phyloP scores from a whole-genome alignment of 2,113 vertebrate genomes.

The Prunella himalayana region DNA sequence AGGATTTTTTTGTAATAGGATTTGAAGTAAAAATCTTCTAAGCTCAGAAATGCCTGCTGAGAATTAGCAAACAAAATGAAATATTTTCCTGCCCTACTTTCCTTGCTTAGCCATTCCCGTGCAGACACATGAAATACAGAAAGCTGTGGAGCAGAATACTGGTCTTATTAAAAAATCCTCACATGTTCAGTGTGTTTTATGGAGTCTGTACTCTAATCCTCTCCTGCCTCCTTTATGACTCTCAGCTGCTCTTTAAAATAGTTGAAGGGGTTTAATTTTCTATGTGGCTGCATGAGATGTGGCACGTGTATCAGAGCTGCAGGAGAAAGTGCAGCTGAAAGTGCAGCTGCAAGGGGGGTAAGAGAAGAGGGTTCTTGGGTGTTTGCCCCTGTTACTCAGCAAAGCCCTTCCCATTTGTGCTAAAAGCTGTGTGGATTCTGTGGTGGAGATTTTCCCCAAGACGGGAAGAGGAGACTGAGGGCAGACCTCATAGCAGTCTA shows the following conservation, averaged over 20 bases:
- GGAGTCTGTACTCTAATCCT: not conserved
- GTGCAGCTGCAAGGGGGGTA: not conserved
- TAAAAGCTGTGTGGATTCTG: not conserved
- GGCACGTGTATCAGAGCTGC: not conserved
- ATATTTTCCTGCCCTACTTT: conserved; percentile 54
- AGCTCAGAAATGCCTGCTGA: conserved; percentile 34
- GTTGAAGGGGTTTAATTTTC: not conserved
- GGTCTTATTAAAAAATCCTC: not conserved
- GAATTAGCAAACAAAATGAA: conserved; percentile 22
- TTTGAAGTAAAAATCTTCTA: conserved; percentile 47
- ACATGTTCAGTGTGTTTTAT: not conserved
- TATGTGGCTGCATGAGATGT: not conserved
- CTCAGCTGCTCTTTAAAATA: not conserved
- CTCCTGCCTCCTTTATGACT: not conserved
- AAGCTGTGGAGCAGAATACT: not conserved
- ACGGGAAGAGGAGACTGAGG: not conserved
- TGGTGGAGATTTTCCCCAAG: not conserved
- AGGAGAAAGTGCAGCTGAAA: not conserved
- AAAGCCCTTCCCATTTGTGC: not conserved
- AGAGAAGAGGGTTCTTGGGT: not conserved
- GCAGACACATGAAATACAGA: not conserved
- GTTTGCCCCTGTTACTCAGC: not conserved
- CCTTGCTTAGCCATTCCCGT: not conserved
- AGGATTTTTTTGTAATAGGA: not conserved
- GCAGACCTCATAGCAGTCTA: not conserved